Evolutionary conservation across 2,888 invertebrate genomes (phyloP).

Genomic region (Drosophila heteroneura): DNA sequence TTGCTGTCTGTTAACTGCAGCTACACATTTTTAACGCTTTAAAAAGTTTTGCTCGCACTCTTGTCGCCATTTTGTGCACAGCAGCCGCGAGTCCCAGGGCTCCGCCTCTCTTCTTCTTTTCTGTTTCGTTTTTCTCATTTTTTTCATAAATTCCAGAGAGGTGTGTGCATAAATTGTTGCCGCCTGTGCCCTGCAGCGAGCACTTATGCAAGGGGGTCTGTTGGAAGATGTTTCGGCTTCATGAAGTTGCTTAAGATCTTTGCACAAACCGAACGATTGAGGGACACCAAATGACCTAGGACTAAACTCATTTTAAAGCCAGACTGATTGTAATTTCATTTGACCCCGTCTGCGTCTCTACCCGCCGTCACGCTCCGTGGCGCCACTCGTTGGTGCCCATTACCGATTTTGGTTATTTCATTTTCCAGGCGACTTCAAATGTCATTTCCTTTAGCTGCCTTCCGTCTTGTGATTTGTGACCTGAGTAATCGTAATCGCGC

Average conservation of each 20-base stretch:
- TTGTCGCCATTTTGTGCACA: slow-evolving; percentile 69
- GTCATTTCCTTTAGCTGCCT: slow-evolving; percentile 62
- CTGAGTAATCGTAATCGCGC: slow-evolving; percentile 68
- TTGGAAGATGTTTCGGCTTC: slow-evolving; percentile 27
- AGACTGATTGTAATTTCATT: slow-evolving; percentile 78
- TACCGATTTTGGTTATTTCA: slow-evolving; percentile 71
- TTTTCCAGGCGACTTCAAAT: slow-evolving; percentile 72
- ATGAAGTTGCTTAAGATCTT: slow-evolving; percentile 39
- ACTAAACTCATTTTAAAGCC: slow-evolving; percentile 67
- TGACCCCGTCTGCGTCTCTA: slow-evolving; percentile 14
- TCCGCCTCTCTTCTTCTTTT: background rate
- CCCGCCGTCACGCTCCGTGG: background rate
- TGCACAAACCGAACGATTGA: slow-evolving; percentile 9
- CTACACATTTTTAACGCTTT: slow-evolving; percentile 67
- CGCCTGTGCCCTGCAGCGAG: slow-evolving; percentile 60
- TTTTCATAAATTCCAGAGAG: slow-evolving; percentile 62
- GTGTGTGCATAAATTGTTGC: slow-evolving; percentile 74
- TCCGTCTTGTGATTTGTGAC: slow-evolving; percentile 64
- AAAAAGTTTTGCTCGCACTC: slow-evolving; percentile 56
- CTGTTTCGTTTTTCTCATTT: slow-evolving; percentile 10
- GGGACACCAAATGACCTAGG: slow-evolving; percentile 24
- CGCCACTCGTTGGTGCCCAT: slow-evolving; percentile 41
- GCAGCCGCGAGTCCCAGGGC: slow-evolving; percentile 27
- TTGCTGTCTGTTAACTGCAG: slow-evolving; percentile 44
- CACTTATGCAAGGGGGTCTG: slow-evolving; percentile 55